A percentile compares a stretch with the other conserved stretches of the same genome.
These are phyloP conservation scores for Coracias cyanogaster DNA, from an alignment of 2,797 vertebrate genomes.

Conservation along the genomic window DNA sequence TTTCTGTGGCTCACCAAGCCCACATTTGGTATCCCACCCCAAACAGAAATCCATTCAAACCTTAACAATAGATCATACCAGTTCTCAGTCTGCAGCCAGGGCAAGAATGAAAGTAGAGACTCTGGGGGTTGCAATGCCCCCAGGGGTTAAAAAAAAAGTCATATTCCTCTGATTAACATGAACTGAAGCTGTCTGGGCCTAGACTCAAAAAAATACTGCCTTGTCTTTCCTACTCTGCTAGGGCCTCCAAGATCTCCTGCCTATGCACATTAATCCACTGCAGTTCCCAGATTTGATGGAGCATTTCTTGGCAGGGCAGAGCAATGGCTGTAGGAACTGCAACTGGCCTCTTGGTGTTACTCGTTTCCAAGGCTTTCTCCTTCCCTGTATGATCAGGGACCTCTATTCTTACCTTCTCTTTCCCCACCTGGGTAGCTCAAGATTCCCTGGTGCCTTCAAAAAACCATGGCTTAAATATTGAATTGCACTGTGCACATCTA, in stretches of 20 bases:
- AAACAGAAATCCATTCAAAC: conserved; percentile 53
- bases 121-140: background rate
- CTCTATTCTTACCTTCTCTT: background rate
- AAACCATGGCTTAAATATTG: accelerated
- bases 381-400: background rate
- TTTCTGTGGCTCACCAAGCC: conserved; percentile 34
- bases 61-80: conserved; percentile 46
- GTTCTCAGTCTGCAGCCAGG: background rate
- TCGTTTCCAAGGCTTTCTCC: background rate
- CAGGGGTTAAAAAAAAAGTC: background rate
- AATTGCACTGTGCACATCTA: background rate
- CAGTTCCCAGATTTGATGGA: background rate
- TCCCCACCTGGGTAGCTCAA: background rate
- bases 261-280: background rate
- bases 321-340: background rate
- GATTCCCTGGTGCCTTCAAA: background rate
- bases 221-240: background rate
- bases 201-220: background rate
- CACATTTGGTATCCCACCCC: conserved; percentile 19
- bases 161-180: background rate
- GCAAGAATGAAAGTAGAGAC: background rate
- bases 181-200: background rate
- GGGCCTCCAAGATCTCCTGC: background rate
- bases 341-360: background rate
- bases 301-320: background rate